Percentiles rank a stretch among this genome's conserved stretches.
Conservation (phyloP, 2,888 invertebrate species). For the Lamproptera curius region DNA sequence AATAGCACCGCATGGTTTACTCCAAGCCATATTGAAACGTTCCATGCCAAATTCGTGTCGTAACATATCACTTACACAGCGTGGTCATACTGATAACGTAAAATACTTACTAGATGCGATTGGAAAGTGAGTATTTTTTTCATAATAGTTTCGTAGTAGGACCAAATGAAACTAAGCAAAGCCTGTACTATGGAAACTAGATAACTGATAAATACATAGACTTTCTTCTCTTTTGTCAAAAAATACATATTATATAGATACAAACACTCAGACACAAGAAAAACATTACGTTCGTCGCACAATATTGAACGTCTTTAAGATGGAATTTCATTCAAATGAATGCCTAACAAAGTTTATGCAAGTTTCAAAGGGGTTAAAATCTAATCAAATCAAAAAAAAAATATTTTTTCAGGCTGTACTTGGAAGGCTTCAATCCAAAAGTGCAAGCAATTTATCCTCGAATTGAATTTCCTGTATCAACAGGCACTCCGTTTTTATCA, state of each 20-base stretch:
- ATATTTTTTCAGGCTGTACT: conserved; percentile 79
- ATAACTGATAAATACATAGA: too few species aligned
- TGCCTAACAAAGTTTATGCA: too few species aligned
- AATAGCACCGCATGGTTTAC: conserved; percentile 92
- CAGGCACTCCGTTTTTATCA: conserved; percentile 89
- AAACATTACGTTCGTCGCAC: too few species aligned
- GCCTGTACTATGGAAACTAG: too few species aligned
- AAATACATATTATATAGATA: too few species aligned
- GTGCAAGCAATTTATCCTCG: conserved; percentile 85
- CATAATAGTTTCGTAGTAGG: background rate
- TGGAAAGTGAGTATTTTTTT: conserved; percentile 75
- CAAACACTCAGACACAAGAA: too few species aligned
- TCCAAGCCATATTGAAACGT: conserved; percentile 91
- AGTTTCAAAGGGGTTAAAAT: too few species aligned
- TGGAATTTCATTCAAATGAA: too few species aligned
- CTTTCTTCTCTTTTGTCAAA: too few species aligned
- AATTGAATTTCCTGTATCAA: conserved; percentile 88
- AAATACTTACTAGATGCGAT: conserved; percentile 77
- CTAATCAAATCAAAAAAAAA: background rate
- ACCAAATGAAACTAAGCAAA: background rate
- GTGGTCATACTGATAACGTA: too few species aligned
- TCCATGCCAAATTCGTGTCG: conserved; percentile 80
- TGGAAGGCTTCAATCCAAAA: conserved; percentile 84
- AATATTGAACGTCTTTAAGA: too few species aligned
- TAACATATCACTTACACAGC: conserved; percentile 87